These are phyloP conservation scores for Oceanodroma tethys DNA, from an alignment of 2,113 vertebrate species.

Conservation along the genomic window DNA sequence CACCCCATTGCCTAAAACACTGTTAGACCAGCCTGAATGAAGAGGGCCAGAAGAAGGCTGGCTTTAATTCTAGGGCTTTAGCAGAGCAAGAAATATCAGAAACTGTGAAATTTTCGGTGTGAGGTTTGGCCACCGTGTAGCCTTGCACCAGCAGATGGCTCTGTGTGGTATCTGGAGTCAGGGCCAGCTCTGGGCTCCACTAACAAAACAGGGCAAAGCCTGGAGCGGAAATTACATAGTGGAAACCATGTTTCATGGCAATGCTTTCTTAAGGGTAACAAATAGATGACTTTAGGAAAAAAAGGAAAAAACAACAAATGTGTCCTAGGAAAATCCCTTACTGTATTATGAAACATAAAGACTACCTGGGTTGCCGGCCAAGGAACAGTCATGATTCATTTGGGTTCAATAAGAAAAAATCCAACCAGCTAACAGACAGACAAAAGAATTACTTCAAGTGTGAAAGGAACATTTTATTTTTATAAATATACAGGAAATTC, in stretches of 20 bases:
- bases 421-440: neutral
- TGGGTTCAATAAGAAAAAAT: neutral
- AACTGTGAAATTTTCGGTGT: neutral
- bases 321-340: neutral
- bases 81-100: neutral
- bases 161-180: neutral
- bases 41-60: neutral
- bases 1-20: neutral
- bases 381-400: neutral
- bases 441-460: neutral
- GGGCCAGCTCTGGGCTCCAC: neutral
- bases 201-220: neutral
- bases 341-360: neutral
- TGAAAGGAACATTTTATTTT: neutral
- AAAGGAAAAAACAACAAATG: neutral
- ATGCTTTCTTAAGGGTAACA: neutral
- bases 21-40: neutral
- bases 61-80: neutral
- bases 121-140: accelerated
- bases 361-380: neutral
- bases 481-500: neutral
- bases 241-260: neutral
- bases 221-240: neutral
- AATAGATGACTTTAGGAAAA: neutral
- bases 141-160: neutral